These are phyloP conservation scores for Oophaga sylvatica DNA, from an alignment of 2,797 vertebrate species.

Conservation along the genomic window DNA sequence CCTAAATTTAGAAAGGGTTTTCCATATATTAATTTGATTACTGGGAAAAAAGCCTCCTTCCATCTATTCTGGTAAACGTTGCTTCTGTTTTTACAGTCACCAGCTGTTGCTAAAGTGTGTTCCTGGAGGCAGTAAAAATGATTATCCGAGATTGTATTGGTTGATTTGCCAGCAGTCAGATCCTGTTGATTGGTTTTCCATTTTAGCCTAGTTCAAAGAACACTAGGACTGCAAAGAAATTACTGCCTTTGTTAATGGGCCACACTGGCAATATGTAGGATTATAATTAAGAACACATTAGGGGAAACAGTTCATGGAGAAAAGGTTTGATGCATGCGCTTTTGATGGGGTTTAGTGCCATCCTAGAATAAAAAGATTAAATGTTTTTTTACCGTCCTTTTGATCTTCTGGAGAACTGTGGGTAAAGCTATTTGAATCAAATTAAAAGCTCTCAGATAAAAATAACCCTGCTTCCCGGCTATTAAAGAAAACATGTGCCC, in stretches of 20 bases:
- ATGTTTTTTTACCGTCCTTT: constrained; percentile 83
- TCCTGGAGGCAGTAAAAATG: constrained; percentile 80
- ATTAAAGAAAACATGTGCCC: constrained; percentile 77
- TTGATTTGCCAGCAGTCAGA: constrained; percentile 78
- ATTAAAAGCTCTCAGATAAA: constrained; percentile 86
- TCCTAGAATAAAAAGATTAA: constrained; percentile 80
- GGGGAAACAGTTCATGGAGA: constrained; percentile 80
- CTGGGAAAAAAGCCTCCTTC: constrained; percentile 16
- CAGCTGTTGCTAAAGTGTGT: constrained; percentile 72
- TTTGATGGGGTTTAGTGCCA: constrained; percentile 81
- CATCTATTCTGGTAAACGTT: constrained; percentile 30
- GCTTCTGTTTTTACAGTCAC: constrained; percentile 60
- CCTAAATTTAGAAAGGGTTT: constrained; percentile 42
- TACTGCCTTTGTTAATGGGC: constrained; percentile 81
- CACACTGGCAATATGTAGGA: constrained; percentile 80
- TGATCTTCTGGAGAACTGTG: constrained; percentile 84
- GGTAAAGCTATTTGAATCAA: constrained; percentile 81
- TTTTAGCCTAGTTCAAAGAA: constrained; percentile 84
- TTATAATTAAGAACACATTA: constrained; percentile 86
- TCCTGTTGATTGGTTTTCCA: constrained; percentile 80
- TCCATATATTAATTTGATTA: constrained; percentile 45
- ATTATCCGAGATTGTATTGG: constrained; percentile 79
- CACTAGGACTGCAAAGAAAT: constrained; percentile 81
- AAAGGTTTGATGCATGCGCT: constrained; percentile 77
- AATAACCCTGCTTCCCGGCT: constrained; percentile 78